Evolutionary conservation across 2,797 vertebrate genomes (phyloP), one percentile per base, ranked within the genome.

Genomic region (Myoxocephalus aenaeus): DNA sequence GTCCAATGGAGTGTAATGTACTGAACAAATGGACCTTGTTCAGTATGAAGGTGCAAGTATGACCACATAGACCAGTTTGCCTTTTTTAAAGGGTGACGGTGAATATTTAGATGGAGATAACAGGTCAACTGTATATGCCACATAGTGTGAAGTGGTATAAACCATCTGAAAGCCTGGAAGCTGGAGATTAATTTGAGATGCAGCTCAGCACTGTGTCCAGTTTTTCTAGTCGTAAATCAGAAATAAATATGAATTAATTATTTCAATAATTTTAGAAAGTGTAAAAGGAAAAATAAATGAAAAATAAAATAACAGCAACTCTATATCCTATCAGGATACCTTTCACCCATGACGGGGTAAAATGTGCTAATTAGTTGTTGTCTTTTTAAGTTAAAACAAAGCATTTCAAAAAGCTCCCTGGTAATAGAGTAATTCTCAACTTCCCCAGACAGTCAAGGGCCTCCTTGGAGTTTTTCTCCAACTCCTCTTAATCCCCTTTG

Each of bases 401-500:
- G 25, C 29, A 65, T 29, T 59, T 65, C 6, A 53, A 63, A 59
- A 63, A 64, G 7, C 40, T 57, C 27, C 17, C 12, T 48, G 53
- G 20, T 18, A 7, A 38, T 18, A 14, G 20, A 62, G 6, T 50
- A 32, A 50, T 61, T 68, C n/a, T 64, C 5, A 11, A 27, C 18
- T 32, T 69, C 18, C 57, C 36, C 7, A 25, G 44, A 42, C 51
- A 66, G 15, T 58, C 42, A 44, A 67, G 57, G 27, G 36, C 36
- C 50, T 46, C 42, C 25, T 61, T 32, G 32, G 25, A 29, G 8
- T 58, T 70, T 69, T 42, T 34, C 22, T 71, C 51, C 11, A 53
- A 53, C 9, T 66, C 56, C 17, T 62, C 18, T 29, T 65, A 36
- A 66, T 81, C 27, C 40, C 18, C 38, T 68, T 68, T 42, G 27